A percentile compares a stretch with the other conserved stretches of the same genome.
Evolutionary conservation across 2,888 invertebrate species (phyloP).

Genomic region (Aporophyla lueneburgensis): DNA sequence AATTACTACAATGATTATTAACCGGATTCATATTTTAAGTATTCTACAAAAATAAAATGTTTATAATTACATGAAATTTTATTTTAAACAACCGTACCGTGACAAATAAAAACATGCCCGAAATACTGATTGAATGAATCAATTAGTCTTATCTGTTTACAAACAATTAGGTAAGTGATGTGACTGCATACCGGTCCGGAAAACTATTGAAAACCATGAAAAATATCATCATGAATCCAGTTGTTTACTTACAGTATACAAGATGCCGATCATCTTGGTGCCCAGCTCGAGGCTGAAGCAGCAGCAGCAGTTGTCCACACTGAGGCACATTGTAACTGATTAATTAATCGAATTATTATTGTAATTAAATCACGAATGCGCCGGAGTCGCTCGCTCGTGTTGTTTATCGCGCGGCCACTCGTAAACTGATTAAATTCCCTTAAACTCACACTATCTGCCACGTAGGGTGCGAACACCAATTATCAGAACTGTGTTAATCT

Average conservation of each 20-base stretch:
- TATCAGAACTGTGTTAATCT: conserved; percentile 56
- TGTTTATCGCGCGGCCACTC: conserved; percentile 41
- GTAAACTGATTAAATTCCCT: conserved; percentile 66
- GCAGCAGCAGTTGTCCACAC: conserved; percentile 73
- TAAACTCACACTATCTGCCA: conserved; percentile 57
- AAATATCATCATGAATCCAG: neutral
- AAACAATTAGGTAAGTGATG: conserved; percentile 26
- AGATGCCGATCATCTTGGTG: conserved; percentile 74
- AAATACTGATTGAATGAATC: neutral
- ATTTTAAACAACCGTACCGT: neutral
- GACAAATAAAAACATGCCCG: neutral
- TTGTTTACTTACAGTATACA: conserved; percentile 72
- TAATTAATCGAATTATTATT: conserved; percentile 28
- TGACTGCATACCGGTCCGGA: neutral
- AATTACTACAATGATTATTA: neutral
- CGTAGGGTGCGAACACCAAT: conserved; percentile 53
- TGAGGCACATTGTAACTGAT: conserved; percentile 70
- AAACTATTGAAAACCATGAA: neutral
- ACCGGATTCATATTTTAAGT: neutral
- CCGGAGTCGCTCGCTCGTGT: conserved; percentile 20
- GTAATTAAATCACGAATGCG: conserved; percentile 30
- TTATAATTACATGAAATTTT: neutral
- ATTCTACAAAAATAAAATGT: neutral
- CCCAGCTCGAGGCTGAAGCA: conserved; percentile 76
- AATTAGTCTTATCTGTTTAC: neutral